These are phyloP conservation scores for Noctua fimbriata DNA, from an alignment of 2,888 invertebrate species.

Conservation along the genomic window DNA sequence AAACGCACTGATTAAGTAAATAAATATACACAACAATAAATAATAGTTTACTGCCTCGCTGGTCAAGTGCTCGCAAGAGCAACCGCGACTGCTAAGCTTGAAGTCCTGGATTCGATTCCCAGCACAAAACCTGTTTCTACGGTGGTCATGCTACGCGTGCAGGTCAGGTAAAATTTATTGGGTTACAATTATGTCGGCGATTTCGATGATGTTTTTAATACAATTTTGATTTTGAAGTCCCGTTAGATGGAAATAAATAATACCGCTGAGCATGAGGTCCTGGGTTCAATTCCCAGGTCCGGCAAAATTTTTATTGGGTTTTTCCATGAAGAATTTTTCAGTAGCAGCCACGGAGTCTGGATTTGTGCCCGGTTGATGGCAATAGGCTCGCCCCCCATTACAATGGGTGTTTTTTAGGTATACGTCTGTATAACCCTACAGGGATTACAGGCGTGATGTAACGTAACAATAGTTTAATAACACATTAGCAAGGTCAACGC, in stretches of 20 bases:
- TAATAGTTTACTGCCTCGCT: conserved; percentile 15
- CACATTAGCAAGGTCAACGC: conserved; percentile 53
- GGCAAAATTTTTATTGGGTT: neutral
- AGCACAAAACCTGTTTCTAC: no score
- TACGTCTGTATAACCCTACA: neutral
- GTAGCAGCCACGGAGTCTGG: neutral
- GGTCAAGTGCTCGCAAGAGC: neutral
- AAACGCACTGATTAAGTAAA: conserved; percentile 36
- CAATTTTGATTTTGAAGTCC: no score
- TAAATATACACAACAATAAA: conserved; percentile 39
- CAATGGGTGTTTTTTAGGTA: neutral
- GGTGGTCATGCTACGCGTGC: no score
- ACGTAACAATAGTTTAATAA: conserved; percentile 31
- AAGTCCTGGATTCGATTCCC: neutral
- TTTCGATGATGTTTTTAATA: no score
- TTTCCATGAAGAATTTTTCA: neutral
- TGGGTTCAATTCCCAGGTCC: no score
- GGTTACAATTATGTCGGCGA: no score
- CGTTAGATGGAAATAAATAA: no score
- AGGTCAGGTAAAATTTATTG: rapidly evolving
- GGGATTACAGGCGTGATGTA: neutral
- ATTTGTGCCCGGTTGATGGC: neutral
- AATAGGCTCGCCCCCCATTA: neutral
- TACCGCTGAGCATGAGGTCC: no score
- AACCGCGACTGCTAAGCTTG: neutral